These are phyloP conservation scores for Cydia fagiglandana DNA, from an alignment of 1,140 invertebrate genomes.

Conservation along the genomic window DNA sequence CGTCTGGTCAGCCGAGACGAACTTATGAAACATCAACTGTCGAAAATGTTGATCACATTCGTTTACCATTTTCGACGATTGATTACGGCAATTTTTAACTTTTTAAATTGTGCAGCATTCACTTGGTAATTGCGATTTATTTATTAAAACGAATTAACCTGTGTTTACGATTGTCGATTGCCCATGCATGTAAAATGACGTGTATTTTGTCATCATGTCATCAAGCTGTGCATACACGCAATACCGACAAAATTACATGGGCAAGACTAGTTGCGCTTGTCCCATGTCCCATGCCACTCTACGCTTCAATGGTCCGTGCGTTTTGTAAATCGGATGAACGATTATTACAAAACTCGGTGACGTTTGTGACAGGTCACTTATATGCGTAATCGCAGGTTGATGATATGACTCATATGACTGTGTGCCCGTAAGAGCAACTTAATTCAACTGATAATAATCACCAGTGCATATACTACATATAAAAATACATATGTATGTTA, in stretches of 20 bases:
- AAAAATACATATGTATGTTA: too few species aligned
- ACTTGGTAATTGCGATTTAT: not conserved
- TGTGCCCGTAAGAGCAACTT: not conserved
- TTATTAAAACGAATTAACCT: not conserved
- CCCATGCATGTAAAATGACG: conserved; percentile 5
- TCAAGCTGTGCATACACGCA: conserved; percentile 9
- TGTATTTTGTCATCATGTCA: conserved; percentile 5
- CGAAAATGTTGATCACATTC: conserved; percentile 4
- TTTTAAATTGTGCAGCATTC: not conserved
- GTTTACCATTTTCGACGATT: conserved; percentile 14
- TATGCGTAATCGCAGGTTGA: conserved; percentile 7
- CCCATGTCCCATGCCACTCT: not conserved
- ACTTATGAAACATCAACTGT: not conserved
- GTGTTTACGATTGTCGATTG: not conserved
- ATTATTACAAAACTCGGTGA: not conserved
- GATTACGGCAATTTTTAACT: not conserved
- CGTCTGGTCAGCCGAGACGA: not conserved
- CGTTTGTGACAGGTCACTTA: not conserved
- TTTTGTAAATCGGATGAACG: conserved; percentile 7
- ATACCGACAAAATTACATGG: not conserved
- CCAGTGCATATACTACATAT: not conserved
- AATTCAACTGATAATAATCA: not conserved
- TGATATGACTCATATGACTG: not conserved
- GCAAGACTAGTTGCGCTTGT: not conserved
- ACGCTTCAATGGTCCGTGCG: not conserved